Base-by-base conservation (phyloP, 2,113 vertebrate genomes). In the Spea bombifrons region DNA sequence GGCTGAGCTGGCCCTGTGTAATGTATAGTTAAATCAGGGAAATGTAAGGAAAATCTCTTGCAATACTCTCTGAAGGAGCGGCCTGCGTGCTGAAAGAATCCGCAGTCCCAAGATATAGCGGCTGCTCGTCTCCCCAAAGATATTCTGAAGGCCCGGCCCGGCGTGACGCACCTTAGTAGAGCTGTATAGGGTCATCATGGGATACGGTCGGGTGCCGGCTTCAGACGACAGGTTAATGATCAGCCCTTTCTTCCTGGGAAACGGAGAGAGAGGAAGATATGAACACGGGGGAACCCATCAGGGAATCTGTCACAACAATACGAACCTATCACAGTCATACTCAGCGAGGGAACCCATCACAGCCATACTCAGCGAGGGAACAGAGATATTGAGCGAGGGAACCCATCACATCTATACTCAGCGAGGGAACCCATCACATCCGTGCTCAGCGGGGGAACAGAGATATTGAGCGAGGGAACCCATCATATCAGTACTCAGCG, bases 211-310 rank as follows among this genome's bases (percentile, higher is more conserved):
- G 17, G 15, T 15, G 4, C 55, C 75, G 3, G 66, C 66, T 44
- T 69, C 75, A 10, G 75, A 77, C 3, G 75, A 70, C 1, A 77
- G 43, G 17, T 77, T 77, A 8, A 77, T 70, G 12, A 77, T 77
- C 9, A 77, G 46, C 3, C 75, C 75, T 77, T 49, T 70, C 13
- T 77, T 77, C 45, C 75, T 77, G 13, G 5, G 47, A 53, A 44
- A 52, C 17, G 49, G 9, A 10, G 30, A 47, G 30, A 61, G 15
- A 48, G 48, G 5, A 65, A 59, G 12, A 59, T 1, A 10, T 12
- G 4, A 59, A 59, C 1, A 12, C 4, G 10, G 3, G 4, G 55
- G 55, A 10, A 59, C 8, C 8, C 7, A 12, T n/a, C n/a, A n/a
- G n/a, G n/a, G n/a, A n/a, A n/a, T n/a, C n/a, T n/a, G n/a, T n/a